Base-by-base conservation (phyloP, 1,140 invertebrate species). In the Cherax quadricarinatus region DNA sequence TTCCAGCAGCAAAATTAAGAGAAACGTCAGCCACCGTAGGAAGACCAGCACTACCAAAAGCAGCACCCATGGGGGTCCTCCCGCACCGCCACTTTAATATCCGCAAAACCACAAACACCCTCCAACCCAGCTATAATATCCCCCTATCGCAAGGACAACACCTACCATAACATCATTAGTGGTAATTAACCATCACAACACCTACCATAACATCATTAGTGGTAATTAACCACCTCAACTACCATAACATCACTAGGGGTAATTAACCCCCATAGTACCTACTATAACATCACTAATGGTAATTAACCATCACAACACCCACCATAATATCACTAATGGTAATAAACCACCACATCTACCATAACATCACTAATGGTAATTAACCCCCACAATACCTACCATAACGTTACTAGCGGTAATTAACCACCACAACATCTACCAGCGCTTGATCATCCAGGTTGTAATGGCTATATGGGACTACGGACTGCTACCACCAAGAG, bases 41-140 rank as follows among this genome's bases (percentile, higher is more conserved):
- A 57, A 14, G 7, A 57, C 10, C 21, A 21, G 62, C 21, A 66
- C 12, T n/a, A 75, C n/a, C 70, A 75, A 5, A 21, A 75, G 14
- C 70, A 24, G 70, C n/a, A 30, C n/a, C 24, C 24, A 75, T 4
- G 70, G 12, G n/a, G 70, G 21, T 10, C 62, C 70, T 75, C 70
- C 70, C 70, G 18, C 70, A 75, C 70, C 70, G 70, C 70, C 70
- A 75, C 70, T 75, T 75, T 75, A 75, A 75, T 21, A 75, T 30
- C 70, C 70, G 5, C 16, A n/a, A 16, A 16, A 14, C 62, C 62
- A 75, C 70, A 75, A 75, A 30, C n/a, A 75, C 21, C 70, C 21
- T 21, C 7, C n/a, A 75, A 30, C 24, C 21, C n/a, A 30, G 70
- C 70, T 0, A 2, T 30, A 75, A 75, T 75, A 21, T 73, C 21